Percentiles rank a stretch among this genome's conserved stretches.
Evolutionary conservation across 2,797 vertebrate species (phyloP).

Genomic region (Esox masquinongy): DNA sequence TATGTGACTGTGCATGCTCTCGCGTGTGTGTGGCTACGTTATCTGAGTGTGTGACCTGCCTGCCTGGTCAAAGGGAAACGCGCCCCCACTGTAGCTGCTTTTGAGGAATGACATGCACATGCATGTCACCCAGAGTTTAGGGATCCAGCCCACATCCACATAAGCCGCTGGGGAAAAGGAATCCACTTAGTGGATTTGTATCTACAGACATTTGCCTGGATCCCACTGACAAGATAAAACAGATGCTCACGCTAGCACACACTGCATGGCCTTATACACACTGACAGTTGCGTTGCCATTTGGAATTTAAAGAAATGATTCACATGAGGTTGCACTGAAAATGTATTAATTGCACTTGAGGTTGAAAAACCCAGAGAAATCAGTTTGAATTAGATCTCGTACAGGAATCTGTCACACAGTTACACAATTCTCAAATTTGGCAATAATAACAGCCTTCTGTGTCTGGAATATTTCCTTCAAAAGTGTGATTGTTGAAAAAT

Average conservation of each 20-base stretch:
- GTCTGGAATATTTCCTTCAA: too few species aligned
- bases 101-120: neutral
- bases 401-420: neutral
- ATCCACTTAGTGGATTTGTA: neutral
- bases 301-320: slow-evolving; percentile 25
- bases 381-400: neutral
- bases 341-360: neutral
- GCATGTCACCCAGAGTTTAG: slow-evolving; percentile 20
- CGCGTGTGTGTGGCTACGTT: slow-evolving; percentile 8
- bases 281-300: slow-evolving; percentile 35
- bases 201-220: neutral
- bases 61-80: slow-evolving; percentile 17
- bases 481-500: too few species aligned
- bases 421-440: neutral
- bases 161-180: neutral
- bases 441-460: too few species aligned
- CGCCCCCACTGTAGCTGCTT: neutral
- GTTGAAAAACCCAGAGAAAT: neutral
- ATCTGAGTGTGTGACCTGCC: slow-evolving; percentile 45
- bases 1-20: slow-evolving; percentile 4
- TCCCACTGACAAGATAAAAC: slow-evolving; percentile 14
- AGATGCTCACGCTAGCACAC: slow-evolving; percentile 49
- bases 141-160: neutral
- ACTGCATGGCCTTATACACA: slow-evolving; percentile 36
- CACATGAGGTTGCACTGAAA: neutral